These are phyloP conservation scores for Aphelocoma coerulescens DNA, from an alignment of 2,113 vertebrate genomes.

Conservation along the genomic window DNA sequence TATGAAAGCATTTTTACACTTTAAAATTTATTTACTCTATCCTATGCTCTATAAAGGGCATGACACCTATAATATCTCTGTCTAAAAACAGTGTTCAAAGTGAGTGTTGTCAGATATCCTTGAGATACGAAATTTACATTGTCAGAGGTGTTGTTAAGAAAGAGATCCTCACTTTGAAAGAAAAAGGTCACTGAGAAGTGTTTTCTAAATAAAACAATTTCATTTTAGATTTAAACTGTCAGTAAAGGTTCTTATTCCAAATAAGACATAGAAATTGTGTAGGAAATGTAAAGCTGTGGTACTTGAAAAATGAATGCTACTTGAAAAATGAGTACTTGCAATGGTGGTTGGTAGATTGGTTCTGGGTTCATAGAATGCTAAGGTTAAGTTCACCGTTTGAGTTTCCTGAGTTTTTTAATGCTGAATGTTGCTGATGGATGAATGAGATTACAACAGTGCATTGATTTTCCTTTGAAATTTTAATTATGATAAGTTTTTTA, in stretches of 20 bases:
- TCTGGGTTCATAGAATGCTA: not conserved
- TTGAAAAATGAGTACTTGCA: not conserved
- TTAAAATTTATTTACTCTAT: not conserved
- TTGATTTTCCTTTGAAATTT: not conserved
- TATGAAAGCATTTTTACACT: not conserved
- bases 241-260: not conserved
- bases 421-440: not conserved
- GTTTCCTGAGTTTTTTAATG: not conserved
- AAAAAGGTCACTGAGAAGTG: not conserved
- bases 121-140: not conserved
- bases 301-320: not conserved
- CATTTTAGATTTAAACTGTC: not conserved
- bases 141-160: not conserved
- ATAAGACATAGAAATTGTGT: not conserved
- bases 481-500: not conserved
- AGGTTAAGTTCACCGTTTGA: not conserved
- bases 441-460: not conserved
- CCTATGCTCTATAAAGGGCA: not conserved
- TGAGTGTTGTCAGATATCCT: not conserved
- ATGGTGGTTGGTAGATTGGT: not conserved
- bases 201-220: not conserved
- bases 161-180: not conserved
- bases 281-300: not conserved
- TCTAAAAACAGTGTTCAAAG: not conserved
- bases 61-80: not conserved